phyloP scores from a whole-genome alignment of 1,140 invertebrate genomes.

The Lordiphosa clarofinis region DNA sequence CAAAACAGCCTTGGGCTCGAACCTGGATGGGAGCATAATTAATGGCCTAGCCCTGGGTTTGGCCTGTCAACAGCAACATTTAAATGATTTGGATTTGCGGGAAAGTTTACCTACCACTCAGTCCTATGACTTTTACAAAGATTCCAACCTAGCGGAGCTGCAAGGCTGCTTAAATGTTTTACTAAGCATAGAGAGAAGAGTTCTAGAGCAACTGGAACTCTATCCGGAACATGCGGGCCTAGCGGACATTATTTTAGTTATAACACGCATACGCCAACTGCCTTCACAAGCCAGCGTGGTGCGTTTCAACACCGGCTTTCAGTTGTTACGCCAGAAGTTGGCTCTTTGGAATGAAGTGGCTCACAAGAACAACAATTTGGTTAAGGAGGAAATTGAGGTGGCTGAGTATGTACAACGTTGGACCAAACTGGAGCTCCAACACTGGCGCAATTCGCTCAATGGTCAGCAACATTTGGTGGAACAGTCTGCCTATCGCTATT shows the following conservation, averaged over 20 bases:
- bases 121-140: slow-evolving; percentile 91
- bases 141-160: slow-evolving; percentile 89
- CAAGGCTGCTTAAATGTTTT: slow-evolving; percentile 86
- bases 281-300: slow-evolving; percentile 90
- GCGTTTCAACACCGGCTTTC: slow-evolving; percentile 93
- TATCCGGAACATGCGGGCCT: slow-evolving; percentile 96
- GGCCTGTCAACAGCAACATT: slow-evolving; percentile 51
- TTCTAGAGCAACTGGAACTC: slow-evolving; percentile 86
- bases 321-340: slow-evolving; percentile 90
- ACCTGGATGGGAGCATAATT: slow-evolving; percentile 50
- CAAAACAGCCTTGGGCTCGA: slow-evolving; percentile 41
- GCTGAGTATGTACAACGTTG: slow-evolving; percentile 92
- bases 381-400: slow-evolving; percentile 85
- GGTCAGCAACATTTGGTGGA: slow-evolving; percentile 83
- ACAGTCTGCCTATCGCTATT: slow-evolving; percentile 88
- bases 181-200: slow-evolving; percentile 82
- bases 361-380: slow-evolving; percentile 90
- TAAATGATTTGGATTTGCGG: slow-evolving; percentile 46
- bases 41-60: slow-evolving; percentile 60
- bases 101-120: slow-evolving; percentile 2
- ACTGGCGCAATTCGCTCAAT: slow-evolving; percentile 90
- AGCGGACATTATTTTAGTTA: slow-evolving; percentile 86
- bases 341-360: slow-evolving; percentile 96
- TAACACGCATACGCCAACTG: slow-evolving; percentile 89
- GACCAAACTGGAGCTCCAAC: slow-evolving; percentile 93